phyloP scores from a whole-genome alignment of 2,797 vertebrate genomes.

The Molossus alvarezi region DNA sequence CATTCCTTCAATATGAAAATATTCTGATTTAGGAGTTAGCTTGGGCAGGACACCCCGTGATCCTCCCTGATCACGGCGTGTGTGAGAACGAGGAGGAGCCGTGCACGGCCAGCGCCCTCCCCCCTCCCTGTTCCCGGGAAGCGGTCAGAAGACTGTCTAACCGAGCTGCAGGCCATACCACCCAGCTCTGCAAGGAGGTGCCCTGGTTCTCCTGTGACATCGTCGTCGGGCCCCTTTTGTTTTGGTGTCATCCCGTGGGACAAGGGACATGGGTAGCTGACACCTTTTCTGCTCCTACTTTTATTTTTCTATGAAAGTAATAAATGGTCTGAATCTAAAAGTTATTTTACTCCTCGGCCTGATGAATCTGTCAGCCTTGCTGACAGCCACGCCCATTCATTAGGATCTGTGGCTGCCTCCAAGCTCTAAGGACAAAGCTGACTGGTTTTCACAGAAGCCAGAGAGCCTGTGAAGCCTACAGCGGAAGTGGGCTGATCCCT shows the following conservation, averaged over 20 bases:
- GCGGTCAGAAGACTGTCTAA: background rate
- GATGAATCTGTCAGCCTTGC: no score
- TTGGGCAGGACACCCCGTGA: fast-evolving
- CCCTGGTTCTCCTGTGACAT: fast-evolving
- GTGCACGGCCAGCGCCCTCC: background rate
- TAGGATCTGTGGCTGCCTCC: background rate
- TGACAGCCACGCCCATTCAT: no score
- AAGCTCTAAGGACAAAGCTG: fast-evolving
- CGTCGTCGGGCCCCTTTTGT: background rate
- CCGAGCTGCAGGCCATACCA: background rate
- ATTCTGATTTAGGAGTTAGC: background rate
- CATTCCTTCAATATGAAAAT: background rate
- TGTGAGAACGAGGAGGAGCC: background rate
- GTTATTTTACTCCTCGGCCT: no score
- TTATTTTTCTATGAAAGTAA: background rate
- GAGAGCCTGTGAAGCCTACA: background rate
- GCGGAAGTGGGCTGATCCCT: background rate
- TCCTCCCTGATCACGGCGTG: fast-evolving
- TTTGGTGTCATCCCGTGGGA: background rate
- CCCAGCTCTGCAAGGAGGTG: fast-evolving
- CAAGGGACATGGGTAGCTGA: background rate
- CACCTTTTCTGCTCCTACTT: background rate
- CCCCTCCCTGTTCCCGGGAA: background rate
- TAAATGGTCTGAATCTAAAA: background rate
- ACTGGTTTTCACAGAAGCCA: background rate